Evolutionary conservation across 2,797 vertebrate genomes (phyloP).

Genomic region (Cyprinella venusta): DNA sequence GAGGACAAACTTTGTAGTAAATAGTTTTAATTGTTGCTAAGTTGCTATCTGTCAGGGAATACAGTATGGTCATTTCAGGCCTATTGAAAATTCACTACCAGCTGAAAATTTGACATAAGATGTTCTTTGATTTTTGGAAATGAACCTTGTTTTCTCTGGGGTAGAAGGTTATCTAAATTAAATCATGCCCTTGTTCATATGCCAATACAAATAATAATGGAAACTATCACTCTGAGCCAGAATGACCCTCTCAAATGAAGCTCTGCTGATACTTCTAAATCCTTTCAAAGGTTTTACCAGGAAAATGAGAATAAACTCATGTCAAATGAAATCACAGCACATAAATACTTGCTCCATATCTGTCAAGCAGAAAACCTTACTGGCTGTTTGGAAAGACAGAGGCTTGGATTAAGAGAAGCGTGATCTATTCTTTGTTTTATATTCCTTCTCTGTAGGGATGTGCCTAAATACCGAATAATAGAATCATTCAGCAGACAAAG

Average conservation of each 20-base stretch:
- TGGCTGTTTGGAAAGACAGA: background rate
- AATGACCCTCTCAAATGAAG: background rate
- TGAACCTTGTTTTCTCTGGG: background rate
- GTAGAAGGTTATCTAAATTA: background rate
- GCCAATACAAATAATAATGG: background rate
- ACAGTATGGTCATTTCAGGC: background rate
- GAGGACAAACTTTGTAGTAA: too few species aligned
- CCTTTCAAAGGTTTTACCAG: conserved; percentile 1
- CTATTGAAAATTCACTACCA: background rate
- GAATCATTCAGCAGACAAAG: background rate
- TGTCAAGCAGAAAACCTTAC: background rate
- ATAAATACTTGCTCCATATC: conserved; percentile 4
- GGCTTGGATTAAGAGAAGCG: background rate
- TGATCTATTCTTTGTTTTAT: background rate
- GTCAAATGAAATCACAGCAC: background rate
- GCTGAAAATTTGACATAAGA: background rate
- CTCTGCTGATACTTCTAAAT: background rate
- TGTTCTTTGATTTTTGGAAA: background rate
- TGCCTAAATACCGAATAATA: background rate
- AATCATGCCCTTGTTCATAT: background rate
- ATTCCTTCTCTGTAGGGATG: background rate
- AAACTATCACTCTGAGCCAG: background rate
- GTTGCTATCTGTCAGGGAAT: background rate
- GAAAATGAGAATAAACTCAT: background rate
- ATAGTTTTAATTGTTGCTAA: background rate